Conservation (phyloP, 2,113 vertebrate genomes). For the Caracal caracal region DNA sequence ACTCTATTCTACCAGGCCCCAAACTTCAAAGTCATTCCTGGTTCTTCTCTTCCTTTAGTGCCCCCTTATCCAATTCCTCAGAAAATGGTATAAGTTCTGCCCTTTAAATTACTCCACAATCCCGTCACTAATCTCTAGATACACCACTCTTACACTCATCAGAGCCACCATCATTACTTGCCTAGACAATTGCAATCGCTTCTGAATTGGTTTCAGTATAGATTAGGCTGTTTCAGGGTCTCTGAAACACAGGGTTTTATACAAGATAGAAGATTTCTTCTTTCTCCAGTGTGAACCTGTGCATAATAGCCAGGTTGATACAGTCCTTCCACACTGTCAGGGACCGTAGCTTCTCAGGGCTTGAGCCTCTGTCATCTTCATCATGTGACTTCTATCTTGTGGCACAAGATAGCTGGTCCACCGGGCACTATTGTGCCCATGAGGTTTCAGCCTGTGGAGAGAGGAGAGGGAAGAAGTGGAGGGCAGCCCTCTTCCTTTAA, state of each 20-base stretch:
- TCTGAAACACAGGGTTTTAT: neutral
- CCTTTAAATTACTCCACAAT: neutral
- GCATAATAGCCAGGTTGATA: neutral
- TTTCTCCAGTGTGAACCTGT: neutral
- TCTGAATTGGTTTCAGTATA: neutral
- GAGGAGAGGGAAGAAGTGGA: neutral
- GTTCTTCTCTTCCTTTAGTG: neutral
- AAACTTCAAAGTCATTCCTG: neutral
- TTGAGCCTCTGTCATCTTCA: conserved; percentile 16
- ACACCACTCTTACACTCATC: neutral
- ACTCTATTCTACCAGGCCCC: neutral
- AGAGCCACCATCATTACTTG: neutral
- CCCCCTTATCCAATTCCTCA: neutral
- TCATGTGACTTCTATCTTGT: neutral
- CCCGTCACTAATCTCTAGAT: neutral
- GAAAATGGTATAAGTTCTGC: neutral
- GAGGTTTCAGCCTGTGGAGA: neutral
- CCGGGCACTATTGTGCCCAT: neutral
- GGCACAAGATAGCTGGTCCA: neutral
- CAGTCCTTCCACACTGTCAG: neutral
- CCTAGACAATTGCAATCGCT: neutral
- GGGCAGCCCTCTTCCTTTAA: neutral
- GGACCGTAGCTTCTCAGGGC: neutral
- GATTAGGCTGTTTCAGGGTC: neutral
- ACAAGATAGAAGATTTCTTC: neutral